Evolutionary conservation across 2,797 vertebrate species (phyloP).

Genomic region (Lagocephalus sceleratus): DNA sequence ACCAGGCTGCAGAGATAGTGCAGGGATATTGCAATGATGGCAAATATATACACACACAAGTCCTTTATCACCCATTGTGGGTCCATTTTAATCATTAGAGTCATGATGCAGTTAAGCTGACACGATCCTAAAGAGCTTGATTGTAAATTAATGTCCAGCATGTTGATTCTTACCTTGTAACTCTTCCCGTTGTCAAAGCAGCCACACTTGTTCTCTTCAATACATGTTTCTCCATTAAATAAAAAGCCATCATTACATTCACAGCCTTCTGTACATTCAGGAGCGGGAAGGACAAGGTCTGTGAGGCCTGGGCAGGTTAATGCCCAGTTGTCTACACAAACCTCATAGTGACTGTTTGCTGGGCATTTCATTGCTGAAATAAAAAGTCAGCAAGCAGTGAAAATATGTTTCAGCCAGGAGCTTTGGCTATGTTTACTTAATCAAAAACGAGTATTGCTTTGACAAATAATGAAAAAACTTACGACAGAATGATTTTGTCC

Average conservation of each 20-base stretch:
- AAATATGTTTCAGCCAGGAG: not conserved
- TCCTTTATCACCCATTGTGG: no score
- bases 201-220: conserved; percentile 75
- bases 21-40: conserved; percentile 4
- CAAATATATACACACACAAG: not conserved
- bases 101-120: no score
- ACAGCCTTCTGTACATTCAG: conserved; percentile 77
- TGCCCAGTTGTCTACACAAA: conserved; percentile 73
- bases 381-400: conserved; percentile 6
- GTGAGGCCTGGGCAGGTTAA: conserved; percentile 71
- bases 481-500: conserved; percentile 72
- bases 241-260: conserved; percentile 77
- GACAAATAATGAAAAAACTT: conserved; percentile 40
- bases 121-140: no score
- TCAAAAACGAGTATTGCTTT: not conserved
- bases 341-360: conserved; percentile 78
- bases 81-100: no score
- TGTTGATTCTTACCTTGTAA: conserved; percentile 68
- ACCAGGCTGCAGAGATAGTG: conserved; percentile 53
- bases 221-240: conserved; percentile 74
- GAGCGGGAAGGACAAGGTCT: conserved; percentile 51
- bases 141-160: no score
- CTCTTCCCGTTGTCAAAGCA: conserved; percentile 78
- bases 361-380: conserved; percentile 76
- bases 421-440: not conserved